Percentiles rank a stretch among this genome's conserved stretches.
phyloP scores from a whole-genome alignment of 2,888 invertebrate species.

The Dasysyrphus albostriatus region DNA sequence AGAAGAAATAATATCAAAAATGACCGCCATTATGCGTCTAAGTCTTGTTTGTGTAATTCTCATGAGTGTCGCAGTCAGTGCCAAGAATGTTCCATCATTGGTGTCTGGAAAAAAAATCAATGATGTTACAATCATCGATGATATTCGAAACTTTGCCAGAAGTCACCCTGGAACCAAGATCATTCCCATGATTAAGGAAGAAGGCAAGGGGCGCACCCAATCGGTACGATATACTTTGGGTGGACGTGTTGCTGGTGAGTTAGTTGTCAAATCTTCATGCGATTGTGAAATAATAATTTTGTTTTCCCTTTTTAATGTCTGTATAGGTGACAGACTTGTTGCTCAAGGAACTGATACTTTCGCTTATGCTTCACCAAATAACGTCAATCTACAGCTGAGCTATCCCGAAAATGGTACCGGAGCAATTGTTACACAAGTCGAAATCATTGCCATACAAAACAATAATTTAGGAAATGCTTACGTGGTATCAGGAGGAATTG shows the following conservation, averaged over 20 bases:
- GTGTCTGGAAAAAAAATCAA: constrained; percentile 34
- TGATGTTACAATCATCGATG: constrained; percentile 78
- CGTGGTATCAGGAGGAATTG: constrained; percentile 82
- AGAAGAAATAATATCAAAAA: not conserved
- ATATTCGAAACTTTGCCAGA: constrained; percentile 79
- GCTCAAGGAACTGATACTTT: constrained; percentile 80
- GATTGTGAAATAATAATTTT: not conserved
- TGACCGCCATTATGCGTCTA: constrained; percentile 35
- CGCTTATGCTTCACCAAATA: constrained; percentile 78
- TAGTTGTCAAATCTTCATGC: not conserved
- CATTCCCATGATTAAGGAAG: constrained; percentile 77
- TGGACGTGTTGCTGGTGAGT: constrained; percentile 79
- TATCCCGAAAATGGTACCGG: constrained; percentile 81
- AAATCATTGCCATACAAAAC: constrained; percentile 80
- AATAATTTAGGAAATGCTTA: constrained; percentile 81
- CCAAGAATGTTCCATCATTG: constrained; percentile 38
- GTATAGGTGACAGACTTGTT: constrained; percentile 80
- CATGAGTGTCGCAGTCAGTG: constrained; percentile 36
- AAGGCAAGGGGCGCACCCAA: constrained; percentile 64
- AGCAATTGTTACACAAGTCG: constrained; percentile 80
- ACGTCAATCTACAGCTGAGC: constrained; percentile 80
- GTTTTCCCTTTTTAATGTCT: not conserved
- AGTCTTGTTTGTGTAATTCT: constrained; percentile 45
- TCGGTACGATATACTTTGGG: constrained; percentile 81
- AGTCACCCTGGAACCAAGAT: constrained; percentile 79